Conservation (phyloP, 2,797 vertebrate species). For the Pempheris klunzingeri region DNA sequence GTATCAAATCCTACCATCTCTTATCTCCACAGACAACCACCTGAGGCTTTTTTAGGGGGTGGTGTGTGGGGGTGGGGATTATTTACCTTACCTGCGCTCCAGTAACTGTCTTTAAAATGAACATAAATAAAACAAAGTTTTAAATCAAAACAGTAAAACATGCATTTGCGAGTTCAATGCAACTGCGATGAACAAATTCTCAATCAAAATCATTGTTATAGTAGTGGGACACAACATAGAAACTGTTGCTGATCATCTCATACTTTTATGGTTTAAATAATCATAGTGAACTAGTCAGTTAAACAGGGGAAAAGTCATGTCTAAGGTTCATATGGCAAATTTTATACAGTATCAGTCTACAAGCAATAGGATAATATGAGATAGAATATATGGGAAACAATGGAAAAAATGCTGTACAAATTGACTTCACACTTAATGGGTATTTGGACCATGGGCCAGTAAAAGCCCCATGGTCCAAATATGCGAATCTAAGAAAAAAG, state of each 20-base stretch:
- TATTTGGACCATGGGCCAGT: too few species aligned
- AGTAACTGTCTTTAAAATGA: conserved; percentile 4
- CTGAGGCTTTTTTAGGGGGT: conserved; percentile 39
- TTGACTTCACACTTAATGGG: too few species aligned
- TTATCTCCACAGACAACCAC: conserved; percentile 56
- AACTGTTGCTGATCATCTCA: neutral
- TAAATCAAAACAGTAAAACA: neutral
- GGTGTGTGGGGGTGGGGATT: neutral
- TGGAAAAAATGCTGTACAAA: too few species aligned
- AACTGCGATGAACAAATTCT: neutral
- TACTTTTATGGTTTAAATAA: neutral
- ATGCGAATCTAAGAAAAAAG: neutral
- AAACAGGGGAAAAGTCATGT: neutral
- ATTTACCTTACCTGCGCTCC: neutral
- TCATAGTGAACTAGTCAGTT: neutral
- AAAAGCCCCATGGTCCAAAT: neutral
- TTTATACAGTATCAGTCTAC: neutral
- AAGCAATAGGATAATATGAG: too few species aligned
- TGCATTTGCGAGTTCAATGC: neutral
- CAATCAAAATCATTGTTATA: neutral
- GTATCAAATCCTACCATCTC: conserved; percentile 56
- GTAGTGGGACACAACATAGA: neutral
- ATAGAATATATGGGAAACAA: neutral
- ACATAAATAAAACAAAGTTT: neutral
- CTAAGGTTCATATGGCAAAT: neutral